Conservation (phyloP, 2,113 vertebrate genomes). For the Corythornis madagascariensis region DNA sequence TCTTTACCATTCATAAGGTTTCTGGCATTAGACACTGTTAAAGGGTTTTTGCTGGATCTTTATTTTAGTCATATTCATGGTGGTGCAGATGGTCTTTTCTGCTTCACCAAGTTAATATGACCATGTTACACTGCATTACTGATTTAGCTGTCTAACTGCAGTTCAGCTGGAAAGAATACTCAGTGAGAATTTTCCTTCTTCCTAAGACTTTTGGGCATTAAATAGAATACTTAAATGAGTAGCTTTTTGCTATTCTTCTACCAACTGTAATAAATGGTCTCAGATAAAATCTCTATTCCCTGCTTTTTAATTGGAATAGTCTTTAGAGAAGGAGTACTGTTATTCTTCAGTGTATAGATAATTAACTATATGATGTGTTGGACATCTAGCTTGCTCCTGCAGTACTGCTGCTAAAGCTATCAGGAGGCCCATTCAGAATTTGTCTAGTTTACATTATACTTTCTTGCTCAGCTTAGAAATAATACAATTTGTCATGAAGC, state of each 20-base stretch:
- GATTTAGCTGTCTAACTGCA: constrained; percentile 76
- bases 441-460: neutral
- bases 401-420: neutral
- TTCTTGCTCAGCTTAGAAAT: neutral
- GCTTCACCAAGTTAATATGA: constrained; percentile 74
- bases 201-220: constrained; percentile 37
- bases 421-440: neutral
- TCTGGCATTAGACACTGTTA: constrained; percentile 44
- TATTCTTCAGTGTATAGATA: neutral
- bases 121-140: constrained; percentile 74
- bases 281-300: neutral
- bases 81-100: constrained; percentile 77
- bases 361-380: neutral
- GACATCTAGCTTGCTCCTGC: neutral
- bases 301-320: neutral
- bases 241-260: constrained; percentile 7
- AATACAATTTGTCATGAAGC: neutral
- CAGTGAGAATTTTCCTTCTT: constrained; percentile 60
- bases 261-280: neutral
- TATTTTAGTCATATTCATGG: constrained; percentile 62
- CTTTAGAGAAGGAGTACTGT: neutral
- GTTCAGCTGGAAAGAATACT: constrained; percentile 75
- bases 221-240: constrained; percentile 26
- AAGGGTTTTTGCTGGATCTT: constrained; percentile 43
- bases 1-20: constrained; percentile 48